phyloP scores from a whole-genome alignment of 2,888 invertebrate genomes.

The Lithophane ornitopus region DNA sequence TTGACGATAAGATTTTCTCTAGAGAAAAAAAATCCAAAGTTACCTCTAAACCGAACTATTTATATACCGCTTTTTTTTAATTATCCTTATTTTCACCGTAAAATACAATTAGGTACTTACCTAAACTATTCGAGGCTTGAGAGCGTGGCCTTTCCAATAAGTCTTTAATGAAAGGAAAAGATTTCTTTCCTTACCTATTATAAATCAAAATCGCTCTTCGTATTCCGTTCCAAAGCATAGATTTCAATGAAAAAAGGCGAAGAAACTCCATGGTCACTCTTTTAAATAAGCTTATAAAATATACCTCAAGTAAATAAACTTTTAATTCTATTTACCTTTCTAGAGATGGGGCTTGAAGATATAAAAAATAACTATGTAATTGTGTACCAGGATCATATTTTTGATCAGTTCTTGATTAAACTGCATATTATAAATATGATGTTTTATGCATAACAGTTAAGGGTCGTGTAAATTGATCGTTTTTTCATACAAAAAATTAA shows the following conservation, averaged over 20 bases:
- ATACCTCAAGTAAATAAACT: neutral
- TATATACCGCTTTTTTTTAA: no score
- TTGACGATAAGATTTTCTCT: no score
- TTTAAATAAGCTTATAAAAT: neutral
- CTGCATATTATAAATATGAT: neutral
- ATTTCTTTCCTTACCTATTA: neutral
- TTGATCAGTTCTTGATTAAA: neutral
- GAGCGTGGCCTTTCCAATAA: neutral
- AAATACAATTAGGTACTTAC: no score
- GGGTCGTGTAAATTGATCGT: neutral
- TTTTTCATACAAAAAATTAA: neutral
- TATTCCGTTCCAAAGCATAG: neutral
- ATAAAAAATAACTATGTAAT: neutral
- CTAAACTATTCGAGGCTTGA: no score
- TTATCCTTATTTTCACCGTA: no score
- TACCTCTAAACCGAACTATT: no score
- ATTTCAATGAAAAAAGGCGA: neutral
- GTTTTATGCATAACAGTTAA: neutral
- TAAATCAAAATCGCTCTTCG: neutral
- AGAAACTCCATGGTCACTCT: neutral
- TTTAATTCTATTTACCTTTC: neutral
- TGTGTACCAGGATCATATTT: neutral
- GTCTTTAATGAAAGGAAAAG: neutral
- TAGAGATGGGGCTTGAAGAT: constrained; percentile 10
- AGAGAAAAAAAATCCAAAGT: no score